These are phyloP conservation scores for Peribatodes rhomboidaria DNA, from an alignment of 2,888 invertebrate genomes.

Conservation along the genomic window DNA sequence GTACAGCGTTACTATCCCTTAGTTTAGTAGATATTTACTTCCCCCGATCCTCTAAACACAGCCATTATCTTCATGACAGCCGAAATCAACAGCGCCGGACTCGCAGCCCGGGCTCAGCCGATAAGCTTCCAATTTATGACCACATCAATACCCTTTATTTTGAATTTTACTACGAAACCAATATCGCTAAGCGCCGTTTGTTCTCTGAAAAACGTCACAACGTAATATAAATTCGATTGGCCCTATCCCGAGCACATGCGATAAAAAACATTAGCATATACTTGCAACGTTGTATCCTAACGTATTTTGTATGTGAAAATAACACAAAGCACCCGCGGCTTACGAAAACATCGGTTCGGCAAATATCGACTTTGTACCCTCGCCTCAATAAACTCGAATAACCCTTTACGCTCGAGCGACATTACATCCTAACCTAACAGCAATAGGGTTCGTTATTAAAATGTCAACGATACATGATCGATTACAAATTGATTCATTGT, in stretches of 20 bases:
- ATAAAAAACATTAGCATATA: slow-evolving; percentile 76
- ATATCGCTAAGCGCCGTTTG: slow-evolving; percentile 52
- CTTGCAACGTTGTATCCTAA: slow-evolving; percentile 55
- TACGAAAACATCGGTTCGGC: slow-evolving; percentile 52
- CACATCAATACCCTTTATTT: slow-evolving; percentile 40
- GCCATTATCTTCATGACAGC: background rate
- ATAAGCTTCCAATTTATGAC: slow-evolving; percentile 33
- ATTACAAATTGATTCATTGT: slow-evolving; percentile 72
- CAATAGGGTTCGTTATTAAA: slow-evolving; percentile 54
- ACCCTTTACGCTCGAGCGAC: slow-evolving; percentile 26
- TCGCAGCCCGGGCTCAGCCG: slow-evolving; percentile 12
- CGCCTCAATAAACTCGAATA: slow-evolving; percentile 47
- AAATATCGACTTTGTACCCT: slow-evolving; percentile 61
- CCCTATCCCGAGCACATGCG: slow-evolving; percentile 58
- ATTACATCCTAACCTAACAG: slow-evolving; percentile 46
- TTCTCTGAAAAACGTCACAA: slow-evolving; percentile 53
- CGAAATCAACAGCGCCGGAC: slow-evolving; percentile 10
- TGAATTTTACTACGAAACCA: slow-evolving; percentile 39
- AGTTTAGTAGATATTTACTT: background rate
- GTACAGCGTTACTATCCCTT: too few relatives aligned
- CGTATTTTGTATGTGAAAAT: slow-evolving; percentile 67
- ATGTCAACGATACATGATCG: slow-evolving; percentile 58
- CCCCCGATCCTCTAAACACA: background rate
- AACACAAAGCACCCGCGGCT: slow-evolving; percentile 60
- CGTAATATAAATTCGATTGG: slow-evolving; percentile 70